Base-by-base conservation (phyloP, 2,888 invertebrate genomes). In the Clanis bilineata region DNA sequence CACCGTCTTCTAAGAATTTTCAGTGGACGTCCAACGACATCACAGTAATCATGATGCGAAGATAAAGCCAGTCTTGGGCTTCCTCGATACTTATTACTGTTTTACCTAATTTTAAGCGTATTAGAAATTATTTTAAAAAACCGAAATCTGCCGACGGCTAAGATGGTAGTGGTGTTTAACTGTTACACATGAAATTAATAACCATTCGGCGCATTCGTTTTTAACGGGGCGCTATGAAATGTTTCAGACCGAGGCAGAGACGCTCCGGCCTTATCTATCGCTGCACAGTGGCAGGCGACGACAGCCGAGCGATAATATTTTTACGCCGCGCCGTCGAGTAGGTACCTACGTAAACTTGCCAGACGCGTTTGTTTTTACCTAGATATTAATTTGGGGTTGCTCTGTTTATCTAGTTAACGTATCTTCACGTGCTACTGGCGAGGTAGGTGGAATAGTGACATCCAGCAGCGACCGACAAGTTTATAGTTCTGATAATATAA, bases 251-350 rank as follows among this genome's bases (percentile, higher is more conserved):
- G 2, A 51, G 47, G 18, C 18, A 28, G 28, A 43, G 41, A 28
- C 23, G 25, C 59, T 56, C 18, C 28, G 28, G 9, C 10, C 51
- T 32, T 51, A 21, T 51, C 51, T 51, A 28, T 51, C 51, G 51
- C 18, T 28, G 28, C 18, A 51, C 72, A 61, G 71, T 62, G 58
- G 71, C 70, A 64, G 51, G 43, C 63, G 73, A 61, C 64, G 74
- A 74, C 74, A 74, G 69, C 45, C 57, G 57, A 28, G 61, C 62
- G 64, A 68, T 66, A 68, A 63, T 59, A 63, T 61, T 62, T 63
- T 61, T 60, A 44, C 56, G 3, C 38, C 57, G 39, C 61, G 65
- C 63, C 66, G 64, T 56, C 56, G 23, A 51, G 51, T 47, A 47
- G 38, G n/a, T 47, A 47, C 47, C 9, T 47, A 47, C 47, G 58